Conservation (phyloP, 2,797 vertebrate species). For the Sternotherus odoratus region DNA sequence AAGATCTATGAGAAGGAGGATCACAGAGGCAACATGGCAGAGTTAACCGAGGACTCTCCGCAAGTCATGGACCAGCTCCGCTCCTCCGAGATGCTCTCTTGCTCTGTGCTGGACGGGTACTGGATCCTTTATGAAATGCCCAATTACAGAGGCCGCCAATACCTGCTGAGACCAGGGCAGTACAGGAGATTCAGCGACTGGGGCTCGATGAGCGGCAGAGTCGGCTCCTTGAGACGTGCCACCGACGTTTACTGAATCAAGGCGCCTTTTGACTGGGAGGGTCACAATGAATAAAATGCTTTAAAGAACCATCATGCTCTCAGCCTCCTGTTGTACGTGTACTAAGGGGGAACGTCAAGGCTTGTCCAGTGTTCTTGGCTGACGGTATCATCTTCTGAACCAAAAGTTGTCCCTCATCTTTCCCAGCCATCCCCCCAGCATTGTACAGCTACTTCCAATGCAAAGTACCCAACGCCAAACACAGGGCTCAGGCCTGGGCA, state of each 20-base stretch:
- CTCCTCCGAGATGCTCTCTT: constrained; percentile 27
- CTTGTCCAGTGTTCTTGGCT: too few species aligned
- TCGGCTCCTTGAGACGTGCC: constrained; percentile 34
- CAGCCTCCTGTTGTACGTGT: too few species aligned
- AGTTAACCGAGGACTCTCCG: constrained; percentile 39
- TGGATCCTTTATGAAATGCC: constrained; percentile 41
- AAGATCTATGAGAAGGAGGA: constrained; percentile 51
- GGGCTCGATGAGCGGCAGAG: constrained; percentile 9
- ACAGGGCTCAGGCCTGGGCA: background rate
- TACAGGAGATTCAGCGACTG: constrained; percentile 41
- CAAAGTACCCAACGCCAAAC: too few species aligned
- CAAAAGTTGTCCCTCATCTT: too few species aligned
- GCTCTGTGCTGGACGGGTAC: constrained; percentile 34
- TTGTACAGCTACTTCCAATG: too few species aligned
- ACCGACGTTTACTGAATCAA: background rate
- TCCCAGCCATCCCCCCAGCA: too few species aligned
- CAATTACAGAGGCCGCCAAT: too few species aligned
- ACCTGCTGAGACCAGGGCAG: background rate
- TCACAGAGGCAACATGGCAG: constrained; percentile 36
- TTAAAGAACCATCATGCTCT: too few species aligned
- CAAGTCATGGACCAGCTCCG: constrained; percentile 32
- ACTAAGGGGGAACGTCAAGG: too few species aligned
- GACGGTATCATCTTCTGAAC: too few species aligned
- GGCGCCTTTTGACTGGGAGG: too few species aligned
- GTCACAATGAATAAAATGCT: too few species aligned